phyloP scores from a whole-genome alignment of 64 coral and sea anemone species.

The Actinia tenebrosa region DNA sequence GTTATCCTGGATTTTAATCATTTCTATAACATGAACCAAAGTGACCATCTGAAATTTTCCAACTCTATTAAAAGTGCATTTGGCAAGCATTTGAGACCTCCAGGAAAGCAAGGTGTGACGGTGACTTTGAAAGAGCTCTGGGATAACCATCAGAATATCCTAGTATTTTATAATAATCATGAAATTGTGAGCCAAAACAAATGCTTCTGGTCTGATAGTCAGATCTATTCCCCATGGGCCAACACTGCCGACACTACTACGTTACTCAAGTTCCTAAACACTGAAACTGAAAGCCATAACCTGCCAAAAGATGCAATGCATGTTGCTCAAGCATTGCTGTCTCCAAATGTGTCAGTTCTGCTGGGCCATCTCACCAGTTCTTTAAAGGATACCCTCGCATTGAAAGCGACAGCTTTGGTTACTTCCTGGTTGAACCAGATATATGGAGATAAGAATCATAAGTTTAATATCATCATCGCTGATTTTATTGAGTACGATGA shows the following conservation, averaged over 20 bases:
- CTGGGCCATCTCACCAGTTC: background rate
- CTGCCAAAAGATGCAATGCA: conserved; percentile 4
- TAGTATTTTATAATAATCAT: conserved; percentile 25
- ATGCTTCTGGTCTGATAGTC: conserved; percentile 1
- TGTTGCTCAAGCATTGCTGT: conserved; percentile 11
- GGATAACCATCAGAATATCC: conserved; percentile 22
- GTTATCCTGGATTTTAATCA: conserved; percentile 76
- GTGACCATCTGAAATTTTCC: conserved; percentile 22
- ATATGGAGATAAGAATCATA: background rate
- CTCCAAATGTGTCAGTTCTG: background rate
- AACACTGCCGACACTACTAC: background rate
- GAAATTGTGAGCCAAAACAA: conserved; percentile 5
- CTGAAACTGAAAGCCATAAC: conserved; percentile 4
- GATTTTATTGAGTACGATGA: conserved; percentile 26
- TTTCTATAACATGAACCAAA: conserved; percentile 40
- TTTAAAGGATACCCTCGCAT: conserved; percentile 9
- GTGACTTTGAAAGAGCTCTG: conserved; percentile 40
- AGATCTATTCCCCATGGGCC: conserved; percentile 40
- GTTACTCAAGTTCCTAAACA: conserved; percentile 8
- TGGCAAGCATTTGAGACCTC: conserved; percentile 16
- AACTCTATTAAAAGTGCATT: background rate
- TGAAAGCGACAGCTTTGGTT: conserved; percentile 1
- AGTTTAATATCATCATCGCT: conserved; percentile 17
- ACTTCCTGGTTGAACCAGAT: conserved; percentile 1
- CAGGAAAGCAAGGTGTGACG: conserved; percentile 8